phyloP scores from a whole-genome alignment of 2,888 invertebrate species.

The Drepana falcataria region DNA sequence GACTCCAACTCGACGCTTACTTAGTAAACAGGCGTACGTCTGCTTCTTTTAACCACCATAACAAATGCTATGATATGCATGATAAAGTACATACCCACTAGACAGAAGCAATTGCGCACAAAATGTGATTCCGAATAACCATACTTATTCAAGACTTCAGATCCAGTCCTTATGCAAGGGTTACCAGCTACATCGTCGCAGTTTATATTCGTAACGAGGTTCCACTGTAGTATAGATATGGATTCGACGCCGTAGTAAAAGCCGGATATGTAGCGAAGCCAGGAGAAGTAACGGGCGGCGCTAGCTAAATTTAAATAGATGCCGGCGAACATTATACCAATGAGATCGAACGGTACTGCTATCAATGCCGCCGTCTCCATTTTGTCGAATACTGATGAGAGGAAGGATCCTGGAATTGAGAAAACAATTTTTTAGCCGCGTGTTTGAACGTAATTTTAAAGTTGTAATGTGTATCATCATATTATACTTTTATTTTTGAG shows the following conservation, averaged over 20 bases:
- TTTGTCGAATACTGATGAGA: slow-evolving; percentile 84
- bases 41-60: slow-evolving; percentile 65
- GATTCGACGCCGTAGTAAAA: slow-evolving; percentile 85
- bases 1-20: no score
- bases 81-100: slow-evolving; percentile 52
- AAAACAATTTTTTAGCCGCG: no score
- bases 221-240: slow-evolving; percentile 84
- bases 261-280: slow-evolving; percentile 82
- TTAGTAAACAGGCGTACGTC: slow-evolving; percentile 66
- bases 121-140: slow-evolving; percentile 70
- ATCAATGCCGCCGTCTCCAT: slow-evolving; percentile 82
- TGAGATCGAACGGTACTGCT: slow-evolving; percentile 82
- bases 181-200: slow-evolving; percentile 75
- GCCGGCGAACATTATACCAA: slow-evolving; percentile 83
- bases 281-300: slow-evolving; percentile 69
- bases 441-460: no score
- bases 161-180: slow-evolving; percentile 80
- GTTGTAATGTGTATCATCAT: no score
- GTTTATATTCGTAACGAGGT: slow-evolving; percentile 75
- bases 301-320: slow-evolving; percentile 82
- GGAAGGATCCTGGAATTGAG: slow-evolving; percentile 75
- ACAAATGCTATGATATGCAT: slow-evolving; percentile 60
- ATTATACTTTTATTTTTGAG: no score
- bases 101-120: slow-evolving; percentile 60
- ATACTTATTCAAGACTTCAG: slow-evolving; percentile 77